Conservation (phyloP, 2,797 vertebrate species). For the Amazona finschi region DNA sequence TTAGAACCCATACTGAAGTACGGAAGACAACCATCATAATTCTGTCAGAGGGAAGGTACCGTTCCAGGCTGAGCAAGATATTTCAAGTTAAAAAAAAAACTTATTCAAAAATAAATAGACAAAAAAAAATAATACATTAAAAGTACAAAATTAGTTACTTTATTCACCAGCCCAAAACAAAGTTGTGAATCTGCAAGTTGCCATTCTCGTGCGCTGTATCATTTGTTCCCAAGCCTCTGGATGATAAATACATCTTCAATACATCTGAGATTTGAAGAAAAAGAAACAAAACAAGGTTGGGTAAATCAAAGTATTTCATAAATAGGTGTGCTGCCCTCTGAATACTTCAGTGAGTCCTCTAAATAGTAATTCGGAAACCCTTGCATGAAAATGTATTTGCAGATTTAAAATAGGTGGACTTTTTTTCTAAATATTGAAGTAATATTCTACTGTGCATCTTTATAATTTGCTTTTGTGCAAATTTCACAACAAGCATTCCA, state of each 20-base stretch:
- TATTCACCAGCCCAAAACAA: not conserved
- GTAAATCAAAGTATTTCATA: not conserved
- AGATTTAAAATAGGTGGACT: not conserved
- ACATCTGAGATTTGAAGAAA: not conserved
- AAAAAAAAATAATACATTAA: fast-evolving
- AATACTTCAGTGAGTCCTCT: not conserved
- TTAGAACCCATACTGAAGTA: not conserved
- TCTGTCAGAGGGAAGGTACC: not conserved
- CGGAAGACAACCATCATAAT: not conserved
- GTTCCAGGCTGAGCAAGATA: not conserved
- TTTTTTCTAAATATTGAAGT: not conserved
- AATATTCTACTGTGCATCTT: not conserved
- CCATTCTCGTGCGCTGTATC: fast-evolving
- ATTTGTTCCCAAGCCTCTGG: not conserved
- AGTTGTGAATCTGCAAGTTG: not conserved
- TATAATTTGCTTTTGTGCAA: not conserved
- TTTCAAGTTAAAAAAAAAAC: not conserved
- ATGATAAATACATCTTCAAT: not conserved
- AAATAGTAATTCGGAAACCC: not conserved
- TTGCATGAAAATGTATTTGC: not conserved
- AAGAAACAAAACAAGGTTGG: not conserved
- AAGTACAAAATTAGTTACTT: not conserved
- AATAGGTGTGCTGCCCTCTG: not conserved
- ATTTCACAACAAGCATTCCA: not conserved
- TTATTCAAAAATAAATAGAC: not conserved